Base-by-base conservation (phyloP, 1,140 invertebrate species). In the Steinernema feltiae region DNA sequence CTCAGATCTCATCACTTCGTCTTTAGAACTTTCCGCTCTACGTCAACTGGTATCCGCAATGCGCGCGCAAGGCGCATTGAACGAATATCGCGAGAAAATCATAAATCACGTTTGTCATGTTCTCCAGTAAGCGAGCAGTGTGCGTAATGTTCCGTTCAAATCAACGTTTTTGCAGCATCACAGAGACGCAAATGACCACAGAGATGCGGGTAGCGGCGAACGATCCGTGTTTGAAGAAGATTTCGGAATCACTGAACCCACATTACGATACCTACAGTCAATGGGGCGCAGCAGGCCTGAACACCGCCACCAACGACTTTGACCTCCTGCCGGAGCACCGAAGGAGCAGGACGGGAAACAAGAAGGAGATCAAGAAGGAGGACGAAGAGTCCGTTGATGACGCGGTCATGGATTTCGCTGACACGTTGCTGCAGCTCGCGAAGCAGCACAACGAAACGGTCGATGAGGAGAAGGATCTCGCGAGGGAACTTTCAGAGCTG, bases 1-100 rank as follows among this genome's bases (percentile, higher is more conserved):
- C n/a, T n/a, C n/a, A n/a, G n/a, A n/a, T n/a, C n/a, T n/a, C n/a
- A n/a, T n/a, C n/a, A n/a, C n/a, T n/a, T n/a, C 71, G 30, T 48
- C 79, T 81, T 76, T 70, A 81, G 81, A 84, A 74, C 76, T 78
- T 17, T 69, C 69, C 1, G 77, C 83, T 24, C 81, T 84, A 48
- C 74, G 77, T 32, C 48, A 74, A 73, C 76, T 84, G 17, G 75
- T 84, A 1, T 69, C 71, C 29, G 82, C 82, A 24, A 76, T 84
- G 32, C 80, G 82, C 18, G 82, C 82, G 1, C 83, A 84, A 76
- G 82, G 82, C 2, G 82, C 75, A 18, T 74, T 85, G 3, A 76
- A 74, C 21, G 70, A 81, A 53, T 85, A 85, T 75, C 85, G 81
- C 30, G 83, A 85, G 72, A 21, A 76, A 15, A 24, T 84, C 24